phyloP scores from a whole-genome alignment of 2,113 vertebrate species.

The Struthio camelus region DNA sequence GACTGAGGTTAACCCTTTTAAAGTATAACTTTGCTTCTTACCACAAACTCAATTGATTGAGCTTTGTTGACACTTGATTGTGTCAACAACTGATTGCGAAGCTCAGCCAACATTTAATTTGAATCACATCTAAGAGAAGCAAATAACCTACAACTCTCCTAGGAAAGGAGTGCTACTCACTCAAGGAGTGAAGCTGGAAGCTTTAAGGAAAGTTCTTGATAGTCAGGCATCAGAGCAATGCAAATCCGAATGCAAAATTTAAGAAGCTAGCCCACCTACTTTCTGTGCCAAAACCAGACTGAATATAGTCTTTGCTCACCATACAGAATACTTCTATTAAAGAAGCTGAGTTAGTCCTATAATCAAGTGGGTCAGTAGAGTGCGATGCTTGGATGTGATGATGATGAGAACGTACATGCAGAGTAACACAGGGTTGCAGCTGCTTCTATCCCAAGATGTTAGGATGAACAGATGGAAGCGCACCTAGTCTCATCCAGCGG shows the following conservation, averaged over 20 bases:
- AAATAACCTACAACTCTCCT: background rate
- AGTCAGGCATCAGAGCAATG: background rate
- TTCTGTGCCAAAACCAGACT: background rate
- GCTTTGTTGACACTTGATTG: background rate
- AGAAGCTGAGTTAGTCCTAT: background rate
- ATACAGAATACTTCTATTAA: fast-evolving
- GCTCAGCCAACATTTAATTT: background rate
- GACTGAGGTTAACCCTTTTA: background rate
- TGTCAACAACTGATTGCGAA: background rate
- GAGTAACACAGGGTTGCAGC: background rate
- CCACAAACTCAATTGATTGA: background rate
- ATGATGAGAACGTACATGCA: background rate
- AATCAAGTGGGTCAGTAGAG: background rate
- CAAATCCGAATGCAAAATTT: no score
- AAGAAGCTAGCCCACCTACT: background rate
- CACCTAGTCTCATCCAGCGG: background rate
- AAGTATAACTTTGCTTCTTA: background rate
- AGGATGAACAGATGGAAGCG: background rate
- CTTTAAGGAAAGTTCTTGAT: background rate
- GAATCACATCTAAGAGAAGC: background rate
- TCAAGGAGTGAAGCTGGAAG: background rate
- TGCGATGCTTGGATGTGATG: background rate
- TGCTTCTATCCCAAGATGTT: background rate
- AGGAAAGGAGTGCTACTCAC: background rate
- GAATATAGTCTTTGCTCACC: background rate